Base-by-base conservation (phyloP, 2,797 vertebrate genomes). In the Poecile montanus region DNA sequence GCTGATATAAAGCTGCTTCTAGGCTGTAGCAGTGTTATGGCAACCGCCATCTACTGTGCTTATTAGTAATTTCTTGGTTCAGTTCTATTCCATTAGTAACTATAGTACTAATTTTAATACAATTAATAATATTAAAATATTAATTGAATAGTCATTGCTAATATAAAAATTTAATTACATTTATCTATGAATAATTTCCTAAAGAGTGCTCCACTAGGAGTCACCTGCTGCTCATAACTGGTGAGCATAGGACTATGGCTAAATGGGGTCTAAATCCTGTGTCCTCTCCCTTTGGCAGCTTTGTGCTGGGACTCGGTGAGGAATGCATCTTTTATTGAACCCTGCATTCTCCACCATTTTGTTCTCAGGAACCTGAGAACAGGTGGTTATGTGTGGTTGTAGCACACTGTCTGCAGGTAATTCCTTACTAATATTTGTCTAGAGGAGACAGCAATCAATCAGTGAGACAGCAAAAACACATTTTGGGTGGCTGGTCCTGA, bases 321-420 rank as follows among this genome's bases (percentile, higher is more conserved):
- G 38, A 94, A 56, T 1, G 1, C 4, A 48, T 30, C 38, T 88
- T 85, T 71, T 32, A n/a, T 10, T 38, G 57, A 85, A 87, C 15
- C 2, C 26, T 30, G 5, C 0, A 0, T 27, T 67, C 42, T 32
- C 21, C 27, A 50, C 17, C 6, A 27, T 44, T 91, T 87, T 36
- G 1, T 60, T 36, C n/a, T 74, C 51, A 87, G 45, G 89, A 88
- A 19, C 10, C 14, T 65, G 38, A 38, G 38, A 38, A 38, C 38
- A 38, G 38, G 38, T 38, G 10, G 38, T 38, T 38, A 38, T 38
- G 10, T 7, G 19, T 11, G 14, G 18, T 45, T 81, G 25, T 51
- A 65, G 62, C 38, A 54, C 4, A 3, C 30, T 72, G 54, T 4
- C 30, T 71, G 9, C 32, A 38, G 70, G 19, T 26, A 88, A 75